Evolutionary conservation across 2,888 invertebrate genomes (phyloP), one percentile per base, ranked within the genome.

Genomic region (Helleia helle): DNA sequence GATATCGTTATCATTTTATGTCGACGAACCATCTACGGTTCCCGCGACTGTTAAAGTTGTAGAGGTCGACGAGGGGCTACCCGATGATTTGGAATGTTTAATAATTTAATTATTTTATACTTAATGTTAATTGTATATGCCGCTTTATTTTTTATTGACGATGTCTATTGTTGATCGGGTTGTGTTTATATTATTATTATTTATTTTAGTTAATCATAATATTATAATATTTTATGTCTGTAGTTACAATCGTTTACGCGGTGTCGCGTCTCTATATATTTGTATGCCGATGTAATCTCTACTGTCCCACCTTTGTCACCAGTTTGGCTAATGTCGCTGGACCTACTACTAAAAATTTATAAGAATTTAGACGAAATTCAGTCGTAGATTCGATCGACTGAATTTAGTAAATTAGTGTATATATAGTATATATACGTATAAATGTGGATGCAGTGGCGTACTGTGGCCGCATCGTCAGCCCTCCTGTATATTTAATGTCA

Each of bases 371-470:
- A 61, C 62, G 64, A 25, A 14, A 59, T 65, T 61, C 65, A 70
- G 71, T 72, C 71, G 64, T 54, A 59, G 55, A 54, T 57, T 56
- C n/a, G 57, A 62, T 59, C 55, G 72, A 75, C 75, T 72, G 71
- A 66, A 71, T 65, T n/a, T 65, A 63, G 62, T 59, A 57, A 63
- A 43, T 47, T 49, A 47, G 52, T 59, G 53, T 58, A 68, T n/a
- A n/a, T n/a, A n/a, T n/a, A n/a, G n/a, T n/a, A n/a, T n/a, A n/a
- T 52, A 64, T 74, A 71, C 69, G 65, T 73, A 65, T 76, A 66
- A 67, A 74, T 75, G 80, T 81, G 81, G 81, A 80, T 81, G 81
- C 80, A 65, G 80, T 77, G 75, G 63, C 79, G 80, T 70, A 67
- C 59, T 54, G 55, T 51, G 52, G 55, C 64, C 74, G 77, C 77